Percentiles rank a stretch among this genome's conserved stretches.
Evolutionary conservation across 2,888 invertebrate species (phyloP).

Genomic region (Biston stratarius): DNA sequence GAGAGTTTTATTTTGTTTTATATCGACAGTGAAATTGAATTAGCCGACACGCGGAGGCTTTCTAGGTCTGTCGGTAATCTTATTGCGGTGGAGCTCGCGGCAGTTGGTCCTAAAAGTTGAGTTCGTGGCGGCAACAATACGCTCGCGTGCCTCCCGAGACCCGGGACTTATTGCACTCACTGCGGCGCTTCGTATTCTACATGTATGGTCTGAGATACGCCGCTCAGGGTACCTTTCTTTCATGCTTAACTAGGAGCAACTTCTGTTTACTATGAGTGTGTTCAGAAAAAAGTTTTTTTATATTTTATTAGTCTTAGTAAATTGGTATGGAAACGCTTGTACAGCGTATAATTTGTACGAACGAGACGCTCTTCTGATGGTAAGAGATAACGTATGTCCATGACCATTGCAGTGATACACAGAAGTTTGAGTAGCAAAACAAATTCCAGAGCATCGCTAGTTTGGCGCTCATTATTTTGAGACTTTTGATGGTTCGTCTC

Average conservation of each 20-base stretch:
- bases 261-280: slow-evolving; percentile 4
- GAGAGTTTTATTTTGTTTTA: slow-evolving; percentile 57
- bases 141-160: slow-evolving; percentile 59
- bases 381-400: too few relatives aligned
- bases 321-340: neutral
- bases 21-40: slow-evolving; percentile 75
- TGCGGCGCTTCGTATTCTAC: slow-evolving; percentile 25
- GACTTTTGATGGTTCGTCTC: too few relatives aligned
- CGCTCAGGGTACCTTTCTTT: slow-evolving; percentile 21
- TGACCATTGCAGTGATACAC: too few relatives aligned
- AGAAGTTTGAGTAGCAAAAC: too few relatives aligned
- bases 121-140: slow-evolving; percentile 61
- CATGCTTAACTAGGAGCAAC: slow-evolving; percentile 21
- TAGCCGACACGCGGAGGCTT: slow-evolving; percentile 68
- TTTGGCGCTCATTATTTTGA: too few relatives aligned
- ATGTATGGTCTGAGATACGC: slow-evolving; percentile 20
- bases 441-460: too few relatives aligned
- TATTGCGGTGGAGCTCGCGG: slow-evolving; percentile 74
- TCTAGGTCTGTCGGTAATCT: slow-evolving; percentile 77
- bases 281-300: neutral
- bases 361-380: too few relatives aligned
- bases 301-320: neutral
- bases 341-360: neutral
- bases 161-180: slow-evolving; percentile 56
- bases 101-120: slow-evolving; percentile 73